Conservation (phyloP, 2,797 vertebrate genomes). For the Erithacus rubecula region DNA sequence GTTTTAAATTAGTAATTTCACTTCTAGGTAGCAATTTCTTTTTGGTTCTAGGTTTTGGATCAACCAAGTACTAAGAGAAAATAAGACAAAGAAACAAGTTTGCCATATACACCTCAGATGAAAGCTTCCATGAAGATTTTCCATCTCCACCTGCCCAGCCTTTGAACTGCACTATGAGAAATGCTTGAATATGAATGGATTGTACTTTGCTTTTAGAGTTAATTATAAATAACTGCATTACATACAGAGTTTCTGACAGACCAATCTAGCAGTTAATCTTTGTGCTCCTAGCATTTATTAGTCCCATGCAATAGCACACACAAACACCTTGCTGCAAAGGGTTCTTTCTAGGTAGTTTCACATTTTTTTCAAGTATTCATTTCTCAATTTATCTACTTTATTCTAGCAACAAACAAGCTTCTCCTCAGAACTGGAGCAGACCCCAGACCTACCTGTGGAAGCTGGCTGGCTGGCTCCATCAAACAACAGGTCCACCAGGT, state of each 20-base stretch:
- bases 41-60: neutral
- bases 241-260: conserved; percentile 21
- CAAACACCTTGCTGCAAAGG: neutral
- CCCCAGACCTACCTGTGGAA: conserved; percentile 76
- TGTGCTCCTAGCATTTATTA: conserved; percentile 1
- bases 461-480: conserved; percentile 81
- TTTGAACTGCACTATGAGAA: neutral
- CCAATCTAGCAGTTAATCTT: conserved; percentile 4
- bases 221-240: conserved; percentile 57
- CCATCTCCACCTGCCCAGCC: neutral
- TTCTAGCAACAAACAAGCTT: neutral
- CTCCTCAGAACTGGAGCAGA: neutral
- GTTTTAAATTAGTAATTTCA: neutral
- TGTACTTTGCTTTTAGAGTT: conserved; percentile 47
- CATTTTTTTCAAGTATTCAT: neutral
- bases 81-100: neutral
- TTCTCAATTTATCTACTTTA: neutral
- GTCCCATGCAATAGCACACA: neutral
- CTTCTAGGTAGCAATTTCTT: neutral
- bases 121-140: neutral
- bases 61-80: neutral
- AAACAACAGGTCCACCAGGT: conserved; percentile 88
- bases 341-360: neutral
- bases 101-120: neutral
- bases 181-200: neutral